These are phyloP conservation scores for Thrips palmi DNA, from an alignment of 1,140 invertebrate species.

Conservation along the genomic window DNA sequence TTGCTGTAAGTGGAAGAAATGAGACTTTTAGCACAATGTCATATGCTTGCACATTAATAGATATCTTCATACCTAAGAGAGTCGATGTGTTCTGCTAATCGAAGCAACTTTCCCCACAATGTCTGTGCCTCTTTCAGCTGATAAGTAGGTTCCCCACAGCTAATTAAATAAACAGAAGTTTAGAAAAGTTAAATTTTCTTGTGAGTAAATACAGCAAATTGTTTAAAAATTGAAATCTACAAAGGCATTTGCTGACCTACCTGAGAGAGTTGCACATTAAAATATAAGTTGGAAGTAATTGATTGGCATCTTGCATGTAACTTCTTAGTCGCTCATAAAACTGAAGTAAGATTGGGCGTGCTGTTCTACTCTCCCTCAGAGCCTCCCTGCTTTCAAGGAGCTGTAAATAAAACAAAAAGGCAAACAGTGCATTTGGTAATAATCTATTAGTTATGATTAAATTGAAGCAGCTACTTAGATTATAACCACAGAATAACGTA, in stretches of 20 bases:
- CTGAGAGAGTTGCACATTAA: constrained; percentile 59
- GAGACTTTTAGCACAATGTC: neutral
- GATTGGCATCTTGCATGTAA: constrained; percentile 55
- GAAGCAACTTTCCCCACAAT: constrained; percentile 61
- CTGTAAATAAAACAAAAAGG: constrained; percentile 13
- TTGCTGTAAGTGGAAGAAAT: constrained; percentile 37
- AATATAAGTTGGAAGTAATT: constrained; percentile 59
- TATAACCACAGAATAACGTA: neutral
- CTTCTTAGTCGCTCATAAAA: constrained; percentile 65
- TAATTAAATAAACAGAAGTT: constrained; percentile 27
- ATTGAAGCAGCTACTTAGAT: too few species aligned
- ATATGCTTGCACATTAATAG: constrained; percentile 1
- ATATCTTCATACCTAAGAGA: constrained; percentile 27
- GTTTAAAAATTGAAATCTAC: constrained; percentile 12
- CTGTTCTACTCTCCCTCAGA: constrained; percentile 58
- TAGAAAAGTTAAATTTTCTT: constrained; percentile 13
- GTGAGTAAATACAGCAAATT: too few species aligned
- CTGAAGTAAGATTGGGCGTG: constrained; percentile 58
- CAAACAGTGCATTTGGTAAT: constrained; percentile 3
- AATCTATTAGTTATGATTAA: too few species aligned
- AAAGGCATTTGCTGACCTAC: constrained; percentile 24
- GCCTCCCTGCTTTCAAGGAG: constrained; percentile 64
- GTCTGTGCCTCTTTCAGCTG: constrained; percentile 64
- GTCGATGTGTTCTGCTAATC: constrained; percentile 76
- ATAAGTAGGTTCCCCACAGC: constrained; percentile 74